Conservation (phyloP, 2,797 vertebrate genomes). For the Diplodus puntazzo region DNA sequence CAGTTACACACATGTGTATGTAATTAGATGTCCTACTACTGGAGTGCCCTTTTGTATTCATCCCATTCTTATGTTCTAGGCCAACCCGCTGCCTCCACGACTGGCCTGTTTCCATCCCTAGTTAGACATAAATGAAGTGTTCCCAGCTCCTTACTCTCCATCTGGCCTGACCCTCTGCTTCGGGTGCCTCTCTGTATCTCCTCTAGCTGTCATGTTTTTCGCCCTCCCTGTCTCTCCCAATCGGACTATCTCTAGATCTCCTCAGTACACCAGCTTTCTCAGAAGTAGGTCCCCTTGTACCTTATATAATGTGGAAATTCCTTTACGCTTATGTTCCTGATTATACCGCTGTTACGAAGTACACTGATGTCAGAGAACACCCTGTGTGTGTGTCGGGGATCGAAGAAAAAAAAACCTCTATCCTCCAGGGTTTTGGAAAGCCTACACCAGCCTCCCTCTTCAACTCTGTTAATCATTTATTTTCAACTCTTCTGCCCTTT, state of each 20-base stretch:
- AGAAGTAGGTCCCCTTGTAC: slow-evolving; percentile 56
- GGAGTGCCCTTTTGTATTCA: not conserved
- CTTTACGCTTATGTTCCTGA: slow-evolving; percentile 75
- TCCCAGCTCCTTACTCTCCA: slow-evolving; percentile 7
- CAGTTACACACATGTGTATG: not conserved
- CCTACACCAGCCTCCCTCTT: not conserved
- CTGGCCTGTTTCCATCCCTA: slow-evolving; percentile 19
- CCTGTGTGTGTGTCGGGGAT: not conserved
- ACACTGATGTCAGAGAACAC: slow-evolving; percentile 28
- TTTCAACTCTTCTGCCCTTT: not conserved
- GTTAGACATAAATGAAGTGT: not conserved
- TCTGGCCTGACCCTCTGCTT: slow-evolving; percentile 25
- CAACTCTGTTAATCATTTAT: not conserved
- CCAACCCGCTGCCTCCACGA: not conserved
- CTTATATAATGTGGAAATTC: slow-evolving; percentile 81
- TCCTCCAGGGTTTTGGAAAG: not conserved
- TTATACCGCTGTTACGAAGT: slow-evolving; percentile 54
- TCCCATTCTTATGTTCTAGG: slow-evolving; percentile 1
- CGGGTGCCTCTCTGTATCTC: slow-evolving; percentile 8
- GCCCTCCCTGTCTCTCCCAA: slow-evolving; percentile 46
- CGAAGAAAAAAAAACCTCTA: not conserved
- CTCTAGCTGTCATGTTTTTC: slow-evolving; percentile 21
- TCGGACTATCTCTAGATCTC: slow-evolving; percentile 60
- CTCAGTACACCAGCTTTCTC: slow-evolving; percentile 52
- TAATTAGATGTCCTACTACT: slow-evolving; percentile 8